Conservation (phyloP, 2,113 vertebrate species). For the Stegastes partitus region DNA sequence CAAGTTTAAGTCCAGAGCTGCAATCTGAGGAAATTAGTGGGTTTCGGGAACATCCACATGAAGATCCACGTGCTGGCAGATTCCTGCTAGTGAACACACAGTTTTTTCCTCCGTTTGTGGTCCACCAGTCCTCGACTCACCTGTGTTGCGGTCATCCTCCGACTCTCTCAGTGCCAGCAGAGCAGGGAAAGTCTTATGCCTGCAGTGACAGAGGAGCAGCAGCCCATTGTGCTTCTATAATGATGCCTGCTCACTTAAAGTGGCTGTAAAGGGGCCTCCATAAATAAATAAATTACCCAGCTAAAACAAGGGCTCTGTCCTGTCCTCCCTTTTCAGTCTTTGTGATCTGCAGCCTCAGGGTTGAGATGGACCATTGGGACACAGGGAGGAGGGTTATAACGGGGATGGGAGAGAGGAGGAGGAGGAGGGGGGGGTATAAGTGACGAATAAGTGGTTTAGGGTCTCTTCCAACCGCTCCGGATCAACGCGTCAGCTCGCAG, state of each 20-base stretch:
- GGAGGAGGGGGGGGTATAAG: constrained; percentile 53
- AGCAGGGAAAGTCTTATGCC: constrained; percentile 44
- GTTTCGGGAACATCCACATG: constrained; percentile 37
- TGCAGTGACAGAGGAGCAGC: constrained; percentile 34
- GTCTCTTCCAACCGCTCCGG: constrained; percentile 87
- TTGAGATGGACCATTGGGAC: constrained; percentile 61
- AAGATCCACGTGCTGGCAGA: constrained; percentile 58
- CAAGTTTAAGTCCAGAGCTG: constrained; percentile 58
- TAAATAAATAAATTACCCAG: constrained; percentile 87
- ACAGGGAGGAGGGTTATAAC: constrained; percentile 62
- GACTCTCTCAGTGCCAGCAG: constrained; percentile 19
- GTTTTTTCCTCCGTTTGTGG: constrained; percentile 35
- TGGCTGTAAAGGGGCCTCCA: constrained; percentile 78
- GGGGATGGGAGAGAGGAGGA: constrained; percentile 38
- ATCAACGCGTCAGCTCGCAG: constrained; percentile 87
- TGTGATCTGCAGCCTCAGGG: constrained; percentile 77
- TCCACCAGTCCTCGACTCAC: constrained; percentile 11
- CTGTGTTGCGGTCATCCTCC: constrained; percentile 20
- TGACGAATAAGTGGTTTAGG: constrained; percentile 81
- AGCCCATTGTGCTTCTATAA: constrained; percentile 67
- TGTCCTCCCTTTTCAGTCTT: constrained; percentile 76
- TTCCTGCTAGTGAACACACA: constrained; percentile 39
- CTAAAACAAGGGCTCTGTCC: constrained; percentile 74
- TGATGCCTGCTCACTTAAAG: constrained; percentile 65
- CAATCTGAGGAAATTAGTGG: constrained; percentile 54